A percentile compares a stretch with the other conserved stretches of the same genome.
These are phyloP conservation scores for Thelaira solivaga DNA, from an alignment of 2,888 invertebrate species.

Conservation along the genomic window DNA sequence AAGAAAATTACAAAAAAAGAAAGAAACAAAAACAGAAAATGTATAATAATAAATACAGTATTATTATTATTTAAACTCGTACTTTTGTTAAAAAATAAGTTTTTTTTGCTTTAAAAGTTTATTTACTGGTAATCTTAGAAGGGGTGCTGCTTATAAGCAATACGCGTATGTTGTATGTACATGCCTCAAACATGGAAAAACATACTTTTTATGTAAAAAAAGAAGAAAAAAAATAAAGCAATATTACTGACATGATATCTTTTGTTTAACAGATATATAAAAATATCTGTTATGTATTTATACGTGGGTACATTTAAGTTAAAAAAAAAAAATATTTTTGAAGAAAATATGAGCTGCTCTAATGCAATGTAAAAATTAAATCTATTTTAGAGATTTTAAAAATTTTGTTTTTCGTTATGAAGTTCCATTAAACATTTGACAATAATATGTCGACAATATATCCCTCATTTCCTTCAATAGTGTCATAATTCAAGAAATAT, in stretches of 20 bases:
- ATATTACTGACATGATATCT: background rate
- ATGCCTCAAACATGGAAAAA: slow-evolving; percentile 11
- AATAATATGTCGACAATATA: too few relatives aligned
- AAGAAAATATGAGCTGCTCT: too few relatives aligned
- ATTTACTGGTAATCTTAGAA: slow-evolving; percentile 11
- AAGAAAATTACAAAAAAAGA: slow-evolving; percentile 1
- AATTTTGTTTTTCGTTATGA: too few relatives aligned
- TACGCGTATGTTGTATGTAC: slow-evolving; percentile 10
- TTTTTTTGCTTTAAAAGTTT: too few relatives aligned
- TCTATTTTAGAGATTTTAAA: too few relatives aligned
- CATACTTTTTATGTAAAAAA: too few relatives aligned
- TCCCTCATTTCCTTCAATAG: too few relatives aligned
- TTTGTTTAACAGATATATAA: background rate
- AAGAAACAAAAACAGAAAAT: background rate
- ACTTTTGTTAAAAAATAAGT: background rate
- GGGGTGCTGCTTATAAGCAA: background rate
- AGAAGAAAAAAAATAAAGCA: slow-evolving; percentile 7
- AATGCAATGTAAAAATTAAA: too few relatives aligned
- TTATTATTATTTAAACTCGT: background rate
- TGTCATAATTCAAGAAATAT: too few relatives aligned
- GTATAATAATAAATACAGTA: background rate
- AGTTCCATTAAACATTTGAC: too few relatives aligned
- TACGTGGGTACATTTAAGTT: slow-evolving; percentile 2
- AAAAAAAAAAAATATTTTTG: too few relatives aligned
- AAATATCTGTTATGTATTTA: background rate